Percentiles rank a stretch among this genome's conserved stretches.
phyloP scores from a whole-genome alignment of 92 coral and sea anemone species.

The Muricea muricata region DNA sequence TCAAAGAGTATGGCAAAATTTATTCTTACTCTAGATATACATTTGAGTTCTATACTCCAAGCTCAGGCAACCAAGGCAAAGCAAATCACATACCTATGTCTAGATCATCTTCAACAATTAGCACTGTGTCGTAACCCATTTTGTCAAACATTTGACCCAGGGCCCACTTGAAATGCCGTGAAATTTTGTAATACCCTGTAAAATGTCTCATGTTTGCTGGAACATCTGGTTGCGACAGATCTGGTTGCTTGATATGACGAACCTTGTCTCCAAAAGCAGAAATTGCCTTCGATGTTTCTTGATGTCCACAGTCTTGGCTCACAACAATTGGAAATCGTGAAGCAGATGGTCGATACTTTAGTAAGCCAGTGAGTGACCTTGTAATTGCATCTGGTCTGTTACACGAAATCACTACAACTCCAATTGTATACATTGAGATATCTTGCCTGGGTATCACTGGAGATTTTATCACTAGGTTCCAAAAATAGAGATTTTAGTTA shows the following conservation, averaged over 20 bases:
- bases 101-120: constrained; percentile 96
- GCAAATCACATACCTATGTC: constrained; percentile 81
- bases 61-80: no score
- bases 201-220: constrained; percentile 82
- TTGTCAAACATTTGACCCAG: constrained; percentile 84
- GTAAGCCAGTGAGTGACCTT: constrained; percentile 80
- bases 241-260: constrained; percentile 78
- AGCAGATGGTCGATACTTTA: constrained; percentile 83
- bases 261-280: constrained; percentile 73
- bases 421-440: constrained; percentile 51
- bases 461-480: neutral
- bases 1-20: no score
- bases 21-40: neutral
- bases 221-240: constrained; percentile 77
- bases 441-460: neutral
- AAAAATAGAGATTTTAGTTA: no score
- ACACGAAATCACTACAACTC: constrained; percentile 84
- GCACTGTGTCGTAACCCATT: constrained; percentile 75
- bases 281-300: constrained; percentile 78
- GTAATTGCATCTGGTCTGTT: constrained; percentile 84
- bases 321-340: constrained; percentile 86
- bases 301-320: constrained; percentile 95
- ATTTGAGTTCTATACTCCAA: no score
- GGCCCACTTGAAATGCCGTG: constrained; percentile 96
- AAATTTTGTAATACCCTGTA: constrained; percentile 92